Base-by-base conservation (phyloP, 2,113 vertebrate species). In the Cygnus buccinator region DNA sequence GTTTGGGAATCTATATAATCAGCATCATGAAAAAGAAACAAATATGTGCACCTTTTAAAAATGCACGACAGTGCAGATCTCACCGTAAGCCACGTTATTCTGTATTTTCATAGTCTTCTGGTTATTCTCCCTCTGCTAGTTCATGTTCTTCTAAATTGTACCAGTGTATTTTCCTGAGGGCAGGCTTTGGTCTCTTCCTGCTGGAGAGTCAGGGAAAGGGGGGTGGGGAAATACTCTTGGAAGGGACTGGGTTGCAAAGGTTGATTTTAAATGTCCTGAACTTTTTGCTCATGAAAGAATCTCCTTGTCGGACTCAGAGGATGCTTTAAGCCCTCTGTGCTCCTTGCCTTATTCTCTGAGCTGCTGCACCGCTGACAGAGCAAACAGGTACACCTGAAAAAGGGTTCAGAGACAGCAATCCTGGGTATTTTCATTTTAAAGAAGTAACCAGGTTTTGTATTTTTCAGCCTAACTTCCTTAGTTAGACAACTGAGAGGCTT, bases 171-270 rank as follows among this genome's bases (percentile, higher is more conserved):
- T 96, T 80, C 90, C 88, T 5, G 3, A 81, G 57, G 92, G 55
- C 77, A 62, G 58, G 48, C 70, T 97, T 98, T 91, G 77, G 78
- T 95, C 50, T 97, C 43, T 91, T 79, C 52, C 89, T 91, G 70
- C 52, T 67, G 57, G 44, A 81, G 52, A 94, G 67, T 83, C 78
- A 94, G 50, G 75, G 75, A 82, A 43, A 79, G 35, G 43, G 15
- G 23, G 8, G 9, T 52, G 10, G 20, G 25, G 25, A 81, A 80
- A 66, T 90, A 54, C 21, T 52, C 68, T 90, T 90, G 80, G 62
- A 79, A 93, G 87, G 21, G 39, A 78, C 48, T 41, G 22, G 17
- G 48, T 63, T 88, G 67, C 67, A 93, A 92, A 97, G 67, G 41
- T 35, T 50, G 70, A 92, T 57, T 72, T 87, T 21, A 77, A 74